phyloP scores from a whole-genome alignment of 2,113 vertebrate species.

The Chamaetylas fuelleborni region DNA sequence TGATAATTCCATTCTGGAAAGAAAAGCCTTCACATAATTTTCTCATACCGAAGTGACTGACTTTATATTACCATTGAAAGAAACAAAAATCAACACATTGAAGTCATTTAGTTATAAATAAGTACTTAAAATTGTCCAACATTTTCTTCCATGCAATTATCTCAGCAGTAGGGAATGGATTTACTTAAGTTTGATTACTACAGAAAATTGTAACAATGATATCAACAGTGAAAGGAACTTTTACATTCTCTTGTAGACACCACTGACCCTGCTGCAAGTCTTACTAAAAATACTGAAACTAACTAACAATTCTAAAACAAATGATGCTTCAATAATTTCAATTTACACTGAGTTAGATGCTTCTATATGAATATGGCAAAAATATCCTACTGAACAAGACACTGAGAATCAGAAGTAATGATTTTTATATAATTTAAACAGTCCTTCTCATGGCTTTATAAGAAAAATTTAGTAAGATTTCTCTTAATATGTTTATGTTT shows the following conservation, averaged over 20 bases:
- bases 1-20: slow-evolving; percentile 93
- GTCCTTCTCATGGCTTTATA: neutral
- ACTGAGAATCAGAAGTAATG: neutral
- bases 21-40: slow-evolving; percentile 42
- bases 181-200: neutral
- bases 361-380: neutral
- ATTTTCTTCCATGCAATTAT: neutral
- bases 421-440: neutral
- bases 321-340: neutral
- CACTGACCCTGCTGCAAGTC: neutral
- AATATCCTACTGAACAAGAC: neutral
- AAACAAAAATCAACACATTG: neutral
- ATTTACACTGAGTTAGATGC: neutral
- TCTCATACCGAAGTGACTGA: slow-evolving; percentile 1
- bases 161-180: neutral
- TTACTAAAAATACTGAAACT: neutral
- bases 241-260: neutral
- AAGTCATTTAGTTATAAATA: neutral
- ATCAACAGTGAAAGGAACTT: neutral
- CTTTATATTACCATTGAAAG: neutral
- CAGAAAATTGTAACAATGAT: neutral
- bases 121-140: neutral
- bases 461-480: neutral
- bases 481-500: neutral
- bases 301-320: neutral